Evolutionary conservation across 2,888 invertebrate genomes (phyloP).

Genomic region (Peribatodes rhomboidaria): DNA sequence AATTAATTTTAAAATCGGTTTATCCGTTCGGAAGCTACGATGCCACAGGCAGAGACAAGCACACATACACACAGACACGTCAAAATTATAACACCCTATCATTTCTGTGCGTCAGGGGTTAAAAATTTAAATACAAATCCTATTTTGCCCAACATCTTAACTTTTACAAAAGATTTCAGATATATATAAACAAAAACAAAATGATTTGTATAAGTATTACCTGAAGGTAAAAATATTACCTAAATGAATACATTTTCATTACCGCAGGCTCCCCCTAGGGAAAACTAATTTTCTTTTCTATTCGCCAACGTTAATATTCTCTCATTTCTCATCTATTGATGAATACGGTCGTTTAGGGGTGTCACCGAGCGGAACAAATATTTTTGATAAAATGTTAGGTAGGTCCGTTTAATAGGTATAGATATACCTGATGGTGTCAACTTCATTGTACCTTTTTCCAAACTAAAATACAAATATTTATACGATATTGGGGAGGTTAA

Average conservation of each 20-base stretch:
- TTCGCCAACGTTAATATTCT: constrained; percentile 37
- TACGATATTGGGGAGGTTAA: no score
- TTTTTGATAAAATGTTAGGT: neutral
- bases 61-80: no score
- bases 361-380: constrained; percentile 18
- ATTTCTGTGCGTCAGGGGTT: no score
- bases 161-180: neutral
- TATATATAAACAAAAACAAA: constrained; percentile 11
- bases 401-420: no score
- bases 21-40: no score
- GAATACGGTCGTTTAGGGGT: constrained; percentile 32
- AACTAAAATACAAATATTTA: no score
- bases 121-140: neutral
- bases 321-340: constrained; percentile 38
- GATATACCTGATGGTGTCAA: no score
- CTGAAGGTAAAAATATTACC: constrained; percentile 27
- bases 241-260: constrained; percentile 46
- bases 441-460: no score
- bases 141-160: neutral
- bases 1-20: no score
- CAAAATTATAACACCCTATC: no score
- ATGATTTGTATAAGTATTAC: no score
- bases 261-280: constrained; percentile 25
- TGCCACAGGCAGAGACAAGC: no score
- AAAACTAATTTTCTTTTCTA: constrained; percentile 47